These are phyloP conservation scores for Formicarius rufipectus DNA, from an alignment of 2,113 vertebrate species.

Conservation along the genomic window DNA sequence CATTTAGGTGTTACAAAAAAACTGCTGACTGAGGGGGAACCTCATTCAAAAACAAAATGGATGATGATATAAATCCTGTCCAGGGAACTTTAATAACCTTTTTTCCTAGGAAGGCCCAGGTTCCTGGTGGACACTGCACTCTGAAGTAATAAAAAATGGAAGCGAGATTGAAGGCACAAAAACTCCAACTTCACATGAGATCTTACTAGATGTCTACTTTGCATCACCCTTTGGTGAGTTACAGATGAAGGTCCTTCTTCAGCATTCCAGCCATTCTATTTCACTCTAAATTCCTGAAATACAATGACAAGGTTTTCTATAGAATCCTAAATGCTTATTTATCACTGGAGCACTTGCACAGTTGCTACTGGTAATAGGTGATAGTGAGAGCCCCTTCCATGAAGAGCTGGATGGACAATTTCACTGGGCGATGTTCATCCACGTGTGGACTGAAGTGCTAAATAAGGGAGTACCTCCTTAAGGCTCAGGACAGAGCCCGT, in stretches of 20 bases:
- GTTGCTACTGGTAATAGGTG: not conserved
- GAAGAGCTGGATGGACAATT: not conserved
- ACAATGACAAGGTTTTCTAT: not conserved
- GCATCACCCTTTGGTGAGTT: conserved; percentile 65
- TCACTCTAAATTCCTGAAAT: not conserved
- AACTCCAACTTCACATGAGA: conserved; percentile 58
- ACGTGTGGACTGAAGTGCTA: not conserved
- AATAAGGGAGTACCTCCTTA: not conserved
- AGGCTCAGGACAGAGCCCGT: rapidly evolving
- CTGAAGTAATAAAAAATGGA: conserved; percentile 55
- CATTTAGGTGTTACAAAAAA: not conserved
- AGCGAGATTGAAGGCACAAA: conserved; percentile 62
- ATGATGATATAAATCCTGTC: not conserved
- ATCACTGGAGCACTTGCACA: not conserved
- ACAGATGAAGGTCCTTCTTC: not conserved
- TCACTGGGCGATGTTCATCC: not conserved
- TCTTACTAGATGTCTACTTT: conserved; percentile 69
- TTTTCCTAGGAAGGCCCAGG: conserved; percentile 67
- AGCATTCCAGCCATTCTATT: not conserved
- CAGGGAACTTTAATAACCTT: not conserved
- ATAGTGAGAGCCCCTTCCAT: not conserved
- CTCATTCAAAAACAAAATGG: not conserved
- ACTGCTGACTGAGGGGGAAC: not conserved
- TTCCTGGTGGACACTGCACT: conserved; percentile 67
- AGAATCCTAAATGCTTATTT: not conserved